phyloP scores from a whole-genome alignment of 2,797 vertebrate species.

The Pangasius larnaudii region DNA sequence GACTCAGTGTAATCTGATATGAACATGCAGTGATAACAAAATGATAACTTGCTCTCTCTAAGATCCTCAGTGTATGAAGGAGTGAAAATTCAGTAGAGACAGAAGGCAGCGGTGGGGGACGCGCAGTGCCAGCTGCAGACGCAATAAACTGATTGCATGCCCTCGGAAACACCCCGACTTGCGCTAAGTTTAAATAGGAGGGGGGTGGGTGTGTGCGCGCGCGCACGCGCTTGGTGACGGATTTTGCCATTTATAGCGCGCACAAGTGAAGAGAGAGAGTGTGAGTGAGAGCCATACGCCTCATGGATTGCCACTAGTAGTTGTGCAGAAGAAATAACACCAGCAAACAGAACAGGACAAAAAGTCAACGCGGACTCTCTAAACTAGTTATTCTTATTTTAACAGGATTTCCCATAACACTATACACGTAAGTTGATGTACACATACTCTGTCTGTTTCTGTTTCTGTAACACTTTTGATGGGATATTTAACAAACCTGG shows the following conservation, averaged over 20 bases:
- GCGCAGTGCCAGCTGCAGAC: background rate
- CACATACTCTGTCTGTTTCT: background rate
- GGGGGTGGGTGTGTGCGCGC: background rate
- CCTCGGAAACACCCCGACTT: background rate
- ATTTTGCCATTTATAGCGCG: constrained; percentile 54
- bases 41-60: background rate
- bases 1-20: background rate
- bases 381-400: background rate
- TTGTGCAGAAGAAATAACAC: constrained; percentile 6
- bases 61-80: background rate
- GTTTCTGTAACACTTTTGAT: too few relatives aligned
- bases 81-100: background rate
- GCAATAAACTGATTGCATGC: background rate
- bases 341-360: background rate
- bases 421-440: constrained; percentile 29
- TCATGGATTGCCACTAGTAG: constrained; percentile 10
- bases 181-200: constrained; percentile 37
- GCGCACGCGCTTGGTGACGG: background rate
- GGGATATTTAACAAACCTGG: background rate
- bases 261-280: constrained; percentile 18
- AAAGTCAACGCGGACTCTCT: background rate
- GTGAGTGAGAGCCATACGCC: constrained; percentile 10
- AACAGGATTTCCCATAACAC: background rate
- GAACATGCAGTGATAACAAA: background rate
- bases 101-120: background rate